A percentile compares a stretch with the other conserved stretches of the same genome.
phyloP scores from a whole-genome alignment of 2,797 vertebrate genomes.

The Botia almorhae region DNA sequence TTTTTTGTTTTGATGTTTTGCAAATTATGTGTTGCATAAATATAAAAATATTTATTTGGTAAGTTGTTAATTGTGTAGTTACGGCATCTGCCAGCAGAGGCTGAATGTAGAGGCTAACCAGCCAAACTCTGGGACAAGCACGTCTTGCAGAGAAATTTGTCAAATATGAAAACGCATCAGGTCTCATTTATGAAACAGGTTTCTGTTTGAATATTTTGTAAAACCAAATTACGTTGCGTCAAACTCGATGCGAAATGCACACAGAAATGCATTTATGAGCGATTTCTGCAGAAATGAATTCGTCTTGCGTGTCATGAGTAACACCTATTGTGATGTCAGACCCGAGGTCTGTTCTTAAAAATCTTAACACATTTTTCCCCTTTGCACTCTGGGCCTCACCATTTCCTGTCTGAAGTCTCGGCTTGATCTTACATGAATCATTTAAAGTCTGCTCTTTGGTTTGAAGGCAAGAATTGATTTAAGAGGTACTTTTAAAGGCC shows the following conservation, averaged over 20 bases:
- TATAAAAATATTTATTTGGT: no score
- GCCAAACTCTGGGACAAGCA: no score
- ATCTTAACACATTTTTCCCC: conserved; percentile 59
- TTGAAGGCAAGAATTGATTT: conserved; percentile 78
- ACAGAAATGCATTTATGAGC: no score
- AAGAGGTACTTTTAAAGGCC: conserved; percentile 70
- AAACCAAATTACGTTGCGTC: not conserved
- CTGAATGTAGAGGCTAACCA: no score
- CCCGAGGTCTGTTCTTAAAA: not conserved
- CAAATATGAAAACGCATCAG: no score
- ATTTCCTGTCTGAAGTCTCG: conserved; percentile 63
- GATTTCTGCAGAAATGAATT: not conserved
- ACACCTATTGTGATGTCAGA: not conserved
- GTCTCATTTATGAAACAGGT: no score
- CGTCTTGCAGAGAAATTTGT: no score
- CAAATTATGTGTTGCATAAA: no score
- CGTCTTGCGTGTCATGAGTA: not conserved
- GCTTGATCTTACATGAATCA: conserved; percentile 74
- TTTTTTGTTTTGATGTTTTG: no score
- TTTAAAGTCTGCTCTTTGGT: conserved; percentile 76
- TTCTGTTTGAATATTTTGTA: not conserved
- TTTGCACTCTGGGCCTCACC: conserved; percentile 63
- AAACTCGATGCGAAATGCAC: no score
- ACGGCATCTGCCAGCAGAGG: no score
- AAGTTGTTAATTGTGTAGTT: no score